A percentile compares a stretch with the other conserved stretches of the same genome.
These are phyloP conservation scores for Himantopus leucocephalus DNA, from an alignment of 2,113 vertebrate genomes.

Conservation along the genomic window DNA sequence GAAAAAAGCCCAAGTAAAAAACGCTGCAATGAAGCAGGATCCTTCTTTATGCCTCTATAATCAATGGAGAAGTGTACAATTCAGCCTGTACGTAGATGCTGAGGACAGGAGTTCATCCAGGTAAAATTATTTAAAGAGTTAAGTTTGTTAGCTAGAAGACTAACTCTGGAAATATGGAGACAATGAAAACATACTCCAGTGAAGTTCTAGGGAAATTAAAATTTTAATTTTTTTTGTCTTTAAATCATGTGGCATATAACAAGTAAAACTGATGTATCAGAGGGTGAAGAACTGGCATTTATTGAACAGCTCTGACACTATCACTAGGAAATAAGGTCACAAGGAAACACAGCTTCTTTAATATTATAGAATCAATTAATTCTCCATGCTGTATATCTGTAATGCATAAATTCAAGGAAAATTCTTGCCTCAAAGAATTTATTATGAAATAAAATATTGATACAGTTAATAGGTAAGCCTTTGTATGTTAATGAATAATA, in stretches of 20 bases:
- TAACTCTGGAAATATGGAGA: background rate
- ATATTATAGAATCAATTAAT: background rate
- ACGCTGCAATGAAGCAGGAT: background rate
- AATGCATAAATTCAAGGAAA: background rate
- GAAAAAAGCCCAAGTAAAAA: background rate
- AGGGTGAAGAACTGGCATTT: background rate
- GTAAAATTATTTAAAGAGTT: background rate
- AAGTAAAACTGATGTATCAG: background rate
- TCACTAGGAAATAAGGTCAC: background rate
- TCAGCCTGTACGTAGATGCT: background rate
- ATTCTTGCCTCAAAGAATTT: background rate
- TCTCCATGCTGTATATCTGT: background rate
- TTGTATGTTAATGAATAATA: background rate
- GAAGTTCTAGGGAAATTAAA: background rate
- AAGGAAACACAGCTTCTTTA: background rate
- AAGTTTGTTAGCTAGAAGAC: background rate
- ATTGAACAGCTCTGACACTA: background rate
- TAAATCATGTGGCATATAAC: background rate
- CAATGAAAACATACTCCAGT: background rate
- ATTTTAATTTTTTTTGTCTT: background rate
- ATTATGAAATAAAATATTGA: background rate
- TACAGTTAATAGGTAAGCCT: background rate
- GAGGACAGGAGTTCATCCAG: background rate
- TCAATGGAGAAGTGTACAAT: background rate
- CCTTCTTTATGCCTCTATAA: background rate